These are phyloP conservation scores for Phylloscopus trochilus DNA, from an alignment of 2,113 vertebrate species.

Conservation along the genomic window DNA sequence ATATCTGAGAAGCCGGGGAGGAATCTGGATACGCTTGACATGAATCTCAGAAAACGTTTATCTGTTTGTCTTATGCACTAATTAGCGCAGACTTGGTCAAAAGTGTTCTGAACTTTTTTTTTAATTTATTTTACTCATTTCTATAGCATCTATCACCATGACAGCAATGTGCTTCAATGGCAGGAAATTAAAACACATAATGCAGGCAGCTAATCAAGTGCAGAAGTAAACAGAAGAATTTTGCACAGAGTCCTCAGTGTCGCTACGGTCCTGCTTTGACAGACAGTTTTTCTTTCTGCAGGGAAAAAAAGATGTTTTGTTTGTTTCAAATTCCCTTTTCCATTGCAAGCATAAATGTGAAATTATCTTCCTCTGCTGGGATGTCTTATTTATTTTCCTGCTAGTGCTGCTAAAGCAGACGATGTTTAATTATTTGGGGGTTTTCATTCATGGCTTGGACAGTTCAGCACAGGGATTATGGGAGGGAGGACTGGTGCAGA, in stretches of 20 bases:
- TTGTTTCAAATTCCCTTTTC: constrained; percentile 40
- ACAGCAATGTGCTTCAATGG: constrained; percentile 48
- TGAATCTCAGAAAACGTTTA: constrained; percentile 51
- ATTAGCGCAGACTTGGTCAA: constrained; percentile 55
- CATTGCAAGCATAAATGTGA: neutral
- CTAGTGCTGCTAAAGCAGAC: neutral
- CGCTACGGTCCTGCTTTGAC: neutral
- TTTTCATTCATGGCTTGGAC: neutral
- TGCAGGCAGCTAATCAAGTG: constrained; percentile 65
- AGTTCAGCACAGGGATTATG: neutral
- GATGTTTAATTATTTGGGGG: constrained; percentile 15
- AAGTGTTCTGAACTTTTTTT: constrained; percentile 57
- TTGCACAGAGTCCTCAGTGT: constrained; percentile 31
- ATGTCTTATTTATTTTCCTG: constrained; percentile 52
- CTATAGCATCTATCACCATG: constrained; percentile 61
- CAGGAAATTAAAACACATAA: constrained; percentile 69
- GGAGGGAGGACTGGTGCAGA: neutral
- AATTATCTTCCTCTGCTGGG: constrained; percentile 32
- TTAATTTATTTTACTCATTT: constrained; percentile 55
- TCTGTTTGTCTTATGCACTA: constrained; percentile 44
- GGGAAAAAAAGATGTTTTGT: constrained; percentile 24
- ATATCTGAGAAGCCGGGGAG: constrained; percentile 37
- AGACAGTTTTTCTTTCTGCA: constrained; percentile 39
- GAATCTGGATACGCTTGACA: constrained; percentile 17
- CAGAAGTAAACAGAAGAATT: constrained; percentile 63